These are phyloP conservation scores for Periphyllus acericola DNA, from an alignment of 2,888 invertebrate genomes.

Conservation along the genomic window DNA sequence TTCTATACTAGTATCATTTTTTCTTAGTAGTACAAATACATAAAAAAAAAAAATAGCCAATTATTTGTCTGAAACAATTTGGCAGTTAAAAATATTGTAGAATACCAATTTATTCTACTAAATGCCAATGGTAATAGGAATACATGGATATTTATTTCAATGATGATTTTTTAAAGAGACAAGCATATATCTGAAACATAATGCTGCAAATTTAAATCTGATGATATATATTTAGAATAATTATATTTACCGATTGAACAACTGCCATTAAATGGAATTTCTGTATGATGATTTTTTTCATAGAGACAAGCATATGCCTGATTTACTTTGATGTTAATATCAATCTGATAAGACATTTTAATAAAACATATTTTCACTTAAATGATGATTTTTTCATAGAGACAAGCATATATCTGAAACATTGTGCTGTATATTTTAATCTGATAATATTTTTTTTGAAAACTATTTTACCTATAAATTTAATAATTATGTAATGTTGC, in stretches of 20 bases:
- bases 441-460: neutral
- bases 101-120: too few species aligned
- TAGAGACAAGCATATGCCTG: constrained; percentile 53
- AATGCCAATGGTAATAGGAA: too few species aligned
- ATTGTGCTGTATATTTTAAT: neutral
- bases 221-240: neutral
- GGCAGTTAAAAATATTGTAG: neutral
- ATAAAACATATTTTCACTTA: too few species aligned
- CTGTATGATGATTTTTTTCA: constrained; percentile 4
- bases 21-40: too few species aligned
- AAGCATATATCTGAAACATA: neutral
- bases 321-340: neutral
- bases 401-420: constrained; percentile 54
- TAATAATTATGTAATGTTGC: neutral
- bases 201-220: constrained; percentile 8
- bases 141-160: too few species aligned
- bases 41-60: neutral
- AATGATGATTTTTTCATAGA: constrained; percentile 22
- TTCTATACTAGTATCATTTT: too few species aligned
- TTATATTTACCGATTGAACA: neutral
- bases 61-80: neutral
- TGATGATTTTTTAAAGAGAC: too few species aligned
- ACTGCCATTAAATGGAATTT: neutral
- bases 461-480: too few species aligned
- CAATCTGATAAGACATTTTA: constrained; percentile 14